Conservation (phyloP, 1,140 invertebrate genomes). For the Eubasilissa regina region DNA sequence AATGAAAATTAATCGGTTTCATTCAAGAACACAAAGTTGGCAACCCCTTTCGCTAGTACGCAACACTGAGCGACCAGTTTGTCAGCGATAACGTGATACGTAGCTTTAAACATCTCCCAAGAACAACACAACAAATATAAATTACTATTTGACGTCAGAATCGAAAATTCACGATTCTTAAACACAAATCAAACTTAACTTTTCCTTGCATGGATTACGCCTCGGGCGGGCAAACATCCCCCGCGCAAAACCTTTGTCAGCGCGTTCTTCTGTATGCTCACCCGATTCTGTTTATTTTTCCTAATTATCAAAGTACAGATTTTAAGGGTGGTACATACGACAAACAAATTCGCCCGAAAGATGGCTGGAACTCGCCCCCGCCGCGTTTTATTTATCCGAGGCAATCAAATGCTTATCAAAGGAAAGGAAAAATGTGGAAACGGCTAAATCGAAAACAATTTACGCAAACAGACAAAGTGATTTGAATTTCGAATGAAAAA, state of each 20-base stretch:
- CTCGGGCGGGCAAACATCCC: neutral
- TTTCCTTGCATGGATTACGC: constrained; percentile 15
- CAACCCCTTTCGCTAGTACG: no score
- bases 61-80: no score
- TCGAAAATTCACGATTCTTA: constrained; percentile 16
- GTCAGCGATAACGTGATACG: no score
- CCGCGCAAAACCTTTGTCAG: constrained; percentile 54
- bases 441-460: constrained; percentile 43
- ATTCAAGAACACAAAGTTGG: no score
- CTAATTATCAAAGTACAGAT: constrained; percentile 60
- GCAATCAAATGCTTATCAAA: constrained; percentile 51
- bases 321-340: constrained; percentile 22
- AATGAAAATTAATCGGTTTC: no score
- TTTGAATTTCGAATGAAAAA: constrained; percentile 34
- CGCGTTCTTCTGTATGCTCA: constrained; percentile 2
- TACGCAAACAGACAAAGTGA: constrained; percentile 45
- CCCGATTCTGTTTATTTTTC: constrained; percentile 55
- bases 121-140: neutral
- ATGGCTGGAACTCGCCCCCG: neutral
- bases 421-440: constrained; percentile 34
- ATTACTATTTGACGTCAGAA: neutral
- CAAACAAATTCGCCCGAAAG: constrained; percentile 42
- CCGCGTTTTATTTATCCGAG: constrained; percentile 34
- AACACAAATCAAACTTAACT: constrained; percentile 2
- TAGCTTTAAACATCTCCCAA: no score